Base-by-base conservation (phyloP, 37 sponge, comb jelly and placozoan genomes). In the Sycon ciliatum region DNA sequence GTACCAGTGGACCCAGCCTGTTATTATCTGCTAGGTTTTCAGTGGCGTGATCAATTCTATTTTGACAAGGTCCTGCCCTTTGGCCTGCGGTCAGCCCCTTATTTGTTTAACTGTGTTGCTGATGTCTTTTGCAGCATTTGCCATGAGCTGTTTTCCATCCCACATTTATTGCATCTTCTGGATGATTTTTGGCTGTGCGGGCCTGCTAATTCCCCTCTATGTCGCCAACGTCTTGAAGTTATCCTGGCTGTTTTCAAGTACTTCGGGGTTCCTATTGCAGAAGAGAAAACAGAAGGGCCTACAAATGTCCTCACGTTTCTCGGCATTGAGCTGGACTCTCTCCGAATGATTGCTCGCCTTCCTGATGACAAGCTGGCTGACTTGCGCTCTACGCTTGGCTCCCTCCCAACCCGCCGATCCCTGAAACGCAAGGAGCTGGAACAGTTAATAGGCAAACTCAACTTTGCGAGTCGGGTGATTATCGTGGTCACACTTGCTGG, bases 251-350 rank as follows among this genome's bases (percentile, higher is more conserved):
- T 39, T 2, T 82, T 62, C 52, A 1, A 2, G 7, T n/a, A 11
- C 35, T 77, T 82, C 4, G 73, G 83, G 0, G 68, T 82, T 26
- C 83, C 78, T 24, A 18, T 82, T 3, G 72, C 82, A 26, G 13
- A 36, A 6, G 54, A 82, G 32, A 82, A 82, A 38, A 57, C 30
- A 5, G 77, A 76, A 39, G 82, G 82, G n/a, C 77, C 82, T 11
- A 36, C 82, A 4, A 69, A 39, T 24, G 22, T 62, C 39, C 38
- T 82, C 16, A 69, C 72, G 6, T 76, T 62, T 20, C 55, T 82
- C 23, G 77, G 82, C 36, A 82, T 82, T 24, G 46, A 65, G 56
- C n/a, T n/a, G n/a, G n/a, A n/a, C n/a, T n/a, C n/a, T n/a, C n/a
- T n/a, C n/a, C n/a, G n/a, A n/a, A n/a, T n/a, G n/a, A n/a, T n/a